Base-by-base conservation (phyloP, 37 sponge, comb jelly and placozoan species). In the Dysidea cf. avara region DNA sequence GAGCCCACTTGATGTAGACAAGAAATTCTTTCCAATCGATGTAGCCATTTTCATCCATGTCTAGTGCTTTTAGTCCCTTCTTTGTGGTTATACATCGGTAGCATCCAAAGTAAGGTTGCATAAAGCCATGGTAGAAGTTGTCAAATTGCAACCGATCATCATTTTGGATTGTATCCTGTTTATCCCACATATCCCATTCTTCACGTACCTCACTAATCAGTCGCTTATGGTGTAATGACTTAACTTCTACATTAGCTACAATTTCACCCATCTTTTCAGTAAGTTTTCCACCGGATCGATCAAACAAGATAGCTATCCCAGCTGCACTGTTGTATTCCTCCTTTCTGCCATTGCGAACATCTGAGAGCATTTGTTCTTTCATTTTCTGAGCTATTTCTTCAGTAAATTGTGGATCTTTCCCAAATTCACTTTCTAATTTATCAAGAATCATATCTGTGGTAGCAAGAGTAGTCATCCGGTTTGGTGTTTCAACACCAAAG, bases 301-400 rank as follows among this genome's bases (percentile, higher is more conserved):
- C 89, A 53, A 85, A 93, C 39, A 93, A 49, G 16, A 85, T 18
- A 3, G 83, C 81, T 6, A 93, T 24, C 1, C 94, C 89, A 53
- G 56, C 74, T 12, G 66, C 34, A 49, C 94, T 93, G 76, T 76
- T 83, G 86, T 93, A 93, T 59, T 93, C 94, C 69, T 93, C 94
- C 65, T 87, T 84, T 51, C 82, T 35, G 3, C 86, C 80, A 6
- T 22, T 64, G 20, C 30, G 40, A 0, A 88, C 67, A 68, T 93
- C 89, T 16, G 47, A 75, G 35, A 93, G 64, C 68, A 93, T 93
- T 38, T 52, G 17, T 50, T 77, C 69, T 63, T 87, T 88, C 94
- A 93, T 93, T 31, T 36, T 21, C 12, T 21, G 17, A 37, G 49
- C 76, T 4, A 88, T 76, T 46, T 88, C n/a, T n/a, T n/a, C n/a